Evolutionary conservation across 2,113 vertebrate genomes (phyloP).

Genomic region (Heteronetta atricapilla): DNA sequence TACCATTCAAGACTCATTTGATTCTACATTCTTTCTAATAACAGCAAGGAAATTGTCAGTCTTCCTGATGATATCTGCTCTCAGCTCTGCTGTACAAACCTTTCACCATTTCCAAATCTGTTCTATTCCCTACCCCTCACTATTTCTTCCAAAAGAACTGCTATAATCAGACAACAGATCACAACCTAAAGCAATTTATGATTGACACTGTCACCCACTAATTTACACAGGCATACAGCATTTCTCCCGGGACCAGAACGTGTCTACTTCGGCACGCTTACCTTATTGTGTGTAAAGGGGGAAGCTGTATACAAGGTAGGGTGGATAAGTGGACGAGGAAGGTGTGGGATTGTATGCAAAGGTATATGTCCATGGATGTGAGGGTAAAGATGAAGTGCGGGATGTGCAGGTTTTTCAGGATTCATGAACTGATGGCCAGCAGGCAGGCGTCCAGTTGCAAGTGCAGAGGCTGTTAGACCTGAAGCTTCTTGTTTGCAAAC

Average conservation of each 20-base stretch:
- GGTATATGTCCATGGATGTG: conserved; percentile 98
- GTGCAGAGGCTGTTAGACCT: conserved; percentile 80
- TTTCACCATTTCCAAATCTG: neutral
- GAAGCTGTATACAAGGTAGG: conserved; percentile 93
- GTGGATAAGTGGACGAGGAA: conserved; percentile 91
- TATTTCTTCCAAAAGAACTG: neutral
- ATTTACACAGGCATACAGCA: neutral
- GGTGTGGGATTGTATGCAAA: conserved; percentile 89
- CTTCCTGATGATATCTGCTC: neutral
- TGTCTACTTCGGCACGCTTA: conserved; percentile 62
- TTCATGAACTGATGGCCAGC: conserved; percentile 90
- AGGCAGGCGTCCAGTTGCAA: conserved; percentile 84
- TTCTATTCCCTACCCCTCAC: neutral
- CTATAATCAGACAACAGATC: neutral
- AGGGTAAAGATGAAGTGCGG: conserved; percentile 95
- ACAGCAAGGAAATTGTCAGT: neutral
- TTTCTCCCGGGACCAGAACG: neutral
- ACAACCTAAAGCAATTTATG: neutral
- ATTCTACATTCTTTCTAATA: neutral
- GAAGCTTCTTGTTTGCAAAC: conserved; percentile 93
- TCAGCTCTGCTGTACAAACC: neutral
- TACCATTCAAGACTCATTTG: neutral
- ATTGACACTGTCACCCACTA: neutral
- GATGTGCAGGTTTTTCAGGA: conserved; percentile 90
- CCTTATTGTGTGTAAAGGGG: conserved; percentile 94